Conservation (phyloP, 1,140 invertebrate species). For the Pseudomyrmex gracilis region DNA sequence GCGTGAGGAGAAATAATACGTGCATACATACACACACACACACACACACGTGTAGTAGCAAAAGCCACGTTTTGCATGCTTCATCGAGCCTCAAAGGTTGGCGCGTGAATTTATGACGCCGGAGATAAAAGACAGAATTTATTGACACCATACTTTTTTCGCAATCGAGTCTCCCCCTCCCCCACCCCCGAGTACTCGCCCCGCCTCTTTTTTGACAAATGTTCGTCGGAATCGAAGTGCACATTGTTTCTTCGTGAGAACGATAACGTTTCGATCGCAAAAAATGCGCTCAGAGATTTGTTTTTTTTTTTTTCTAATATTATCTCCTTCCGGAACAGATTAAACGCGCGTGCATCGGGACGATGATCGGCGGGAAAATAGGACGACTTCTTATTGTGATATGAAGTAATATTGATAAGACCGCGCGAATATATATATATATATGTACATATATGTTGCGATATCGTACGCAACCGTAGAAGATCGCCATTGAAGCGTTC, state of each 20-base stretch:
- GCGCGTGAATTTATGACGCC: slow-evolving; percentile 61
- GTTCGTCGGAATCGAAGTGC: neutral
- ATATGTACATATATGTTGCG: no score
- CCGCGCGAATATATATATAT: slow-evolving; percentile 1
- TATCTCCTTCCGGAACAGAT: no score
- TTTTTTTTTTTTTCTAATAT: no score
- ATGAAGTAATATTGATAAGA: slow-evolving; percentile 19
- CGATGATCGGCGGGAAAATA: slow-evolving; percentile 28
- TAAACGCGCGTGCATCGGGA: no score
- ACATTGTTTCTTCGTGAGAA: slow-evolving; percentile 2
- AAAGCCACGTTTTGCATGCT: slow-evolving; percentile 58
- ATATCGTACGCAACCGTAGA: neutral
- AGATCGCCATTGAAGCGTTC: neutral
- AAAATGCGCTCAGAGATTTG: no score
- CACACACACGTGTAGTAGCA: slow-evolving; percentile 9
- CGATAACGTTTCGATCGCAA: neutral
- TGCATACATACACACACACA: no score
- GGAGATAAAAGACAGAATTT: slow-evolving; percentile 67
- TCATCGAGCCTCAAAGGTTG: slow-evolving; percentile 69
- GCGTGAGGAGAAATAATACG: slow-evolving; percentile 22
- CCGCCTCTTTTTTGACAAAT: slow-evolving; percentile 15
- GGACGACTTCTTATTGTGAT: neutral
- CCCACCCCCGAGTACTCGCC: slow-evolving; percentile 28
- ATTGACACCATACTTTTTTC: slow-evolving; percentile 61
- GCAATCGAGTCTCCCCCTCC: slow-evolving; percentile 7